Conservation (phyloP, 2,888 invertebrate genomes). For the Stramonita haemastoma region DNA sequence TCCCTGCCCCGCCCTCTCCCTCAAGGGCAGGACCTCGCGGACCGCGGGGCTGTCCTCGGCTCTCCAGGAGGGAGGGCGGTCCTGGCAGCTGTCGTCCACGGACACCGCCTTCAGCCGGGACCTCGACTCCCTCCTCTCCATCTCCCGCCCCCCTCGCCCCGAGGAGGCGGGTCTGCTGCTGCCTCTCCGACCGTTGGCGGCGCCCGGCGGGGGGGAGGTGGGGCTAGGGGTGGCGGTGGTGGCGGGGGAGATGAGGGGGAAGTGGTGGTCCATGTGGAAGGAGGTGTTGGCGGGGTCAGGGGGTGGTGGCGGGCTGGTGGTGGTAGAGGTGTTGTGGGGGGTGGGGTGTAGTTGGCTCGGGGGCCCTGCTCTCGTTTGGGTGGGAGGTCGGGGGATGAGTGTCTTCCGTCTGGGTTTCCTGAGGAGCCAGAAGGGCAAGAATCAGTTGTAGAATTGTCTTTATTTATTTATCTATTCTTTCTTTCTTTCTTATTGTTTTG, state of each 20-base stretch:
- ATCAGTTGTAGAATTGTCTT: too few relatives aligned
- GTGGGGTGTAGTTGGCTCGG: slow-evolving; percentile 23
- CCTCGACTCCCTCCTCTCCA: slow-evolving; percentile 43
- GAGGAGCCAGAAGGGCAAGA: neutral
- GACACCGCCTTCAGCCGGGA: slow-evolving; percentile 53
- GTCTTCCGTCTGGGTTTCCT: slow-evolving; percentile 36
- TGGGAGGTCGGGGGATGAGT: slow-evolving; percentile 20
- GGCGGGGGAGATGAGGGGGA: slow-evolving; percentile 24
- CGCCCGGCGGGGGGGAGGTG: neutral
- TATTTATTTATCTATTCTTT: too few relatives aligned
- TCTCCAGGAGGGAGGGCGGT: slow-evolving; percentile 16
- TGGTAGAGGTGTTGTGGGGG: neutral
- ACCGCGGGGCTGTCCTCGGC: neutral
- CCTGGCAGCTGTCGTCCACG: slow-evolving; percentile 46
- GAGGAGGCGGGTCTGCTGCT: neutral
- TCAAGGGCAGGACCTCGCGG: neutral
- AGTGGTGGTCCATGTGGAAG: slow-evolving; percentile 29
- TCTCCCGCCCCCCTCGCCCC: neutral
- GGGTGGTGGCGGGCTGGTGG: neutral
- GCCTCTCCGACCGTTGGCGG: neutral
- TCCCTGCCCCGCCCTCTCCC: neutral
- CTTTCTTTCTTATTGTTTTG: too few relatives aligned
- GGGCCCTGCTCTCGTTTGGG: slow-evolving; percentile 8
- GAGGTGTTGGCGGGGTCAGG: neutral
- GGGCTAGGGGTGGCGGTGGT: neutral